phyloP scores from a whole-genome alignment of 2,888 invertebrate genomes.

The Nomada ferruginata region DNA sequence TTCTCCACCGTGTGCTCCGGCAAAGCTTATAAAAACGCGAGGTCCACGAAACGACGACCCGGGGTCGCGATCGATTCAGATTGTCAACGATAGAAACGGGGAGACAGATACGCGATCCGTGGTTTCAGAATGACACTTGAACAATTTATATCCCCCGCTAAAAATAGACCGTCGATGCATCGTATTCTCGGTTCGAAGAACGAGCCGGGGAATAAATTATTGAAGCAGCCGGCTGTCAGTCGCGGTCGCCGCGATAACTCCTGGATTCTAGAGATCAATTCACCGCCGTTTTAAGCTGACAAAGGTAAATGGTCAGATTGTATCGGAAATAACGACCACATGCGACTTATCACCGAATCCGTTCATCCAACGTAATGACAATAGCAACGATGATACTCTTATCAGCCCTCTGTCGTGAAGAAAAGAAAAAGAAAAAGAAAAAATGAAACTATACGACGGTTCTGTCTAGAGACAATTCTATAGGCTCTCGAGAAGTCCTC shows the following conservation, averaged over 20 bases:
- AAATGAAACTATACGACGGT: not conserved
- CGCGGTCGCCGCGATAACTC: constrained; percentile 20
- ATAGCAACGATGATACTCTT: not conserved
- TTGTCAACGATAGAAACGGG: no score
- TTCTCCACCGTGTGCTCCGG: no score
- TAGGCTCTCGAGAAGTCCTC: not conserved
- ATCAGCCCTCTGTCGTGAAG: not conserved
- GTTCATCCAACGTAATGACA: not conserved
- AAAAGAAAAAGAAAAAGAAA: no score
- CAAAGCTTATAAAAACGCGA: not conserved
- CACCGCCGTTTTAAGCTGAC: not conserved
- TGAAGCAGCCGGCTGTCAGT: constrained; percentile 29
- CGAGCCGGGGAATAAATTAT: constrained; percentile 35
- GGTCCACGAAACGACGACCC: not conserved
- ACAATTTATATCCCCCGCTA: constrained; percentile 23
- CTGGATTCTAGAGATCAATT: constrained; percentile 9
- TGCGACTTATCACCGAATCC: no score
- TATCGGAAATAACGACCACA: not conserved
- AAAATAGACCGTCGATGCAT: constrained; percentile 44
- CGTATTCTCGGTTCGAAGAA: constrained; percentile 37
- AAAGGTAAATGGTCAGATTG: constrained; percentile 12
- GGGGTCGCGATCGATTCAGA: not conserved
- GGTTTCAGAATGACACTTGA: constrained; percentile 18
- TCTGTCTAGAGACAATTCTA: not conserved
- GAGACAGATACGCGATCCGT: not conserved